Conservation (phyloP, 2,797 vertebrate species). For the Eulemur mongoz region DNA sequence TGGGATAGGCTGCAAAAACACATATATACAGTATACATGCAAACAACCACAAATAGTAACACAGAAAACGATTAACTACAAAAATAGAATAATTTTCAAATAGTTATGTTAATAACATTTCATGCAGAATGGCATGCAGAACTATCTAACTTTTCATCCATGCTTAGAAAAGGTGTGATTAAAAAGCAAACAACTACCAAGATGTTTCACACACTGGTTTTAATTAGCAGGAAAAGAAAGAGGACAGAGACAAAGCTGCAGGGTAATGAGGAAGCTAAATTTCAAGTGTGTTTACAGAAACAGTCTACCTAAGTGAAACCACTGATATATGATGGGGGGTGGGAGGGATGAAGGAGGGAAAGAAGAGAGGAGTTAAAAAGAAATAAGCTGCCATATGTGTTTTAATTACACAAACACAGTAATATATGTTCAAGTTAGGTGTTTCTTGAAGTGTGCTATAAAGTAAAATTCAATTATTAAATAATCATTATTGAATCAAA, state of each 20-base stretch:
- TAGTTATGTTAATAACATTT: conserved; percentile 84
- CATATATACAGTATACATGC: conserved; percentile 97
- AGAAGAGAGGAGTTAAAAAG: conserved; percentile 52
- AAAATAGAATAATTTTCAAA: conserved; percentile 83
- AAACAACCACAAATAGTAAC: conserved; percentile 89
- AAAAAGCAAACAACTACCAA: conserved; percentile 85
- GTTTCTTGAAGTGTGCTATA: conserved; percentile 55
- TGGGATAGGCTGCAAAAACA: conserved; percentile 97
- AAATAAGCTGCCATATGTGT: conserved; percentile 33
- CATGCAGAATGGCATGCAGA: conserved; percentile 89
- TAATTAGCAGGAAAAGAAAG: conserved; percentile 79
- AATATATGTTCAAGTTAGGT: conserved; percentile 38
- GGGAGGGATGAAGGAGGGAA: not conserved
- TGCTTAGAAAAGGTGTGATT: conserved; percentile 86
- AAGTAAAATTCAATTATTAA: conserved; percentile 63
- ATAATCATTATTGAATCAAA: conserved; percentile 46
- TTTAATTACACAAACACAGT: conserved; percentile 48
- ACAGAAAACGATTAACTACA: conserved; percentile 85
- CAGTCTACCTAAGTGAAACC: conserved; percentile 50
- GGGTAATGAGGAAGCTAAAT: conserved; percentile 77
- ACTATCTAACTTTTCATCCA: conserved; percentile 86
- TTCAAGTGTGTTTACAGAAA: conserved; percentile 53
- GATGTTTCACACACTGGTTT: conserved; percentile 79
- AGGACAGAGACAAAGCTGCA: conserved; percentile 79
- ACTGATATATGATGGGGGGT: not conserved